phyloP scores from a whole-genome alignment of 2,113 vertebrate species.

The Esox niger region DNA sequence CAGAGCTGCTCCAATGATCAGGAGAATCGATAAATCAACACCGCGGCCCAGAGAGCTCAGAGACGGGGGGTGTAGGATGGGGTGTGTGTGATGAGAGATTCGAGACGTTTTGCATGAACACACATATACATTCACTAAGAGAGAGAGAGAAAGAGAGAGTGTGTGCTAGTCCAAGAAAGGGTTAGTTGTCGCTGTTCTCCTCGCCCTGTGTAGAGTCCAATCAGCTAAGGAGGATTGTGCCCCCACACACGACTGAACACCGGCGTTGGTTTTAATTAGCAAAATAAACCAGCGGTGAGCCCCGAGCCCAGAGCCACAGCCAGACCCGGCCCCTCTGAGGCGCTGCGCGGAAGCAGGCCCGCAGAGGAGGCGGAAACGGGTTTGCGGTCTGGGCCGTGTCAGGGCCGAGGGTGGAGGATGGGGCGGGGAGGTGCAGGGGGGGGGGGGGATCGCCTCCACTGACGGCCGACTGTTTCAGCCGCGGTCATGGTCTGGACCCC shows the following conservation, averaged over 20 bases:
- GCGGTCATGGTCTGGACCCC: constrained; percentile 76
- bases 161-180: not conserved
- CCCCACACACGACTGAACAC: not conserved
- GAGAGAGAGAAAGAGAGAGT: no score
- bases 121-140: no score
- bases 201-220: not conserved
- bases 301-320: constrained; percentile 7
- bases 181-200: not conserved
- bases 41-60: constrained; percentile 4
- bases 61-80: not conserved
- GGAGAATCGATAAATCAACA: constrained; percentile 49
- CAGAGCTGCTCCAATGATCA: constrained; percentile 42
- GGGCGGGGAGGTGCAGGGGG: not conserved
- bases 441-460: constrained; percentile 60
- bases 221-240: not conserved
- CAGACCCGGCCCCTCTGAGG: constrained; percentile 22
- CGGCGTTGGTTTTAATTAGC: not conserved
- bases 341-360: constrained; percentile 58
- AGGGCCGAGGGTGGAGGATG: constrained; percentile 2
- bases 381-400: constrained; percentile 56
- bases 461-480: constrained; percentile 91
- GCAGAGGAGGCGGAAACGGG: constrained; percentile 51
- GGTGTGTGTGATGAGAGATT: no score
- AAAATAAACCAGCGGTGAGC: not conserved
- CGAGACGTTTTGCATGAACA: no score